Base-by-base conservation (phyloP, 2,797 vertebrate genomes). In the Microctenopoma steveboyesi region DNA sequence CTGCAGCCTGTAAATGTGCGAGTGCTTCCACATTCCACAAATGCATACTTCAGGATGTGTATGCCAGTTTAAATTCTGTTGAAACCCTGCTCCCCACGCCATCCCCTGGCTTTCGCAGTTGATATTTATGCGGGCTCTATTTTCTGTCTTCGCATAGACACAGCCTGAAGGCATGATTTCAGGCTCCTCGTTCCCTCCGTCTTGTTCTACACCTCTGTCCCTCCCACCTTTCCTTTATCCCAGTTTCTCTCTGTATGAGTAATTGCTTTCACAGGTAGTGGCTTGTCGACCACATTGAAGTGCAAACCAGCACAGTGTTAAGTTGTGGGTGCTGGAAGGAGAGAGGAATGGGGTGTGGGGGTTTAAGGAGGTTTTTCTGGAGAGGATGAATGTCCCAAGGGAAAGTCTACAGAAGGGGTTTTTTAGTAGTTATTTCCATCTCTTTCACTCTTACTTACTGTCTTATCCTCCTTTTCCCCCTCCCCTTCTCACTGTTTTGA, bases 261-360 rank as follows among this genome's bases (percentile, higher is more conserved):
- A 91, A 92, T 92, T 87, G 86, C 89, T 89, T 89, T 88, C 84
- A 82, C 91, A 93, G 89, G 91, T 90, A 90, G 89, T 70, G 89
- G 83, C 92, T 90, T 93, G 92, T 89, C 75, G 58, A 78, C 76
- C 25, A 69, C 79, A 86, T 69, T 88, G 83, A 84, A 86, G 87
- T 88, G 82, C 84, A 86, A 87, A 86, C 82, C 73, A 76, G 73
- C 75, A 84, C 84, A 71, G 80, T 83, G 86, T 84, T 83, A 81
- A 84, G 81, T 86, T 89, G 81, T 79, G 74, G 85, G 74, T 86
- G 86, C 86, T 81, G 83, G 77, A 74, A 78, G 79, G 61, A 59
- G 68, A 66, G 74, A 86, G 81, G 76, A 88, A 90, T 85, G 59
- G 70, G 86, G 69, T 57, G 72, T 82, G 74, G 83, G 89, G 84